Evolutionary conservation across 1,140 invertebrate species (phyloP).

Genomic region (Drosophila nasuta): DNA sequence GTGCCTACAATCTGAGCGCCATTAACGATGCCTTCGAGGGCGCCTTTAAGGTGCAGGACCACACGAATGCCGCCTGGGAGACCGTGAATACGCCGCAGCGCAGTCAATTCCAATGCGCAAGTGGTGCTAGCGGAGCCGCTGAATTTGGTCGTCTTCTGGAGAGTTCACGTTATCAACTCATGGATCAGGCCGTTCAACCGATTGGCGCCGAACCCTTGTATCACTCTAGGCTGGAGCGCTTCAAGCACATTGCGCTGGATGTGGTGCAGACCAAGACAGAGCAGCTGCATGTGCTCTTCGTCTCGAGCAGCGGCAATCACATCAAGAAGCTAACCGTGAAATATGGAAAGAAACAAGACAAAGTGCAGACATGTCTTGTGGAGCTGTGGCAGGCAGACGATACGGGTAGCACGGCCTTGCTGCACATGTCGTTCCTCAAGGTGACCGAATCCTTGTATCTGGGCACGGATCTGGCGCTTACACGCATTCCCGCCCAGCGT

Average conservation of each 20-base stretch:
- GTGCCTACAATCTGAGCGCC: conserved; percentile 94
- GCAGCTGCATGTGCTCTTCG: conserved; percentile 90
- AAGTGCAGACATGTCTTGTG: conserved; percentile 91
- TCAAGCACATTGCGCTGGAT: conserved; percentile 93
- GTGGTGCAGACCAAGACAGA: conserved; percentile 89
- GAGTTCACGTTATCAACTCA: conserved; percentile 93
- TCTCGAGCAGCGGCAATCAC: conserved; percentile 90
- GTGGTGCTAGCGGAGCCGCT: conserved; percentile 77
- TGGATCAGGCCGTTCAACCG: conserved; percentile 94
- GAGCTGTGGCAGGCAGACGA: conserved; percentile 93
- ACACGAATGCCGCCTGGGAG: conserved; percentile 92
- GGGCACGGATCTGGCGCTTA: conserved; percentile 89
- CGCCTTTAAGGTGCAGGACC: conserved; percentile 93
- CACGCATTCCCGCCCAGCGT: conserved; percentile 91
- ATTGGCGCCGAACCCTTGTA: conserved; percentile 89
- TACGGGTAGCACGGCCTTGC: conserved; percentile 80
- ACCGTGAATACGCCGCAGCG: conserved; percentile 86
- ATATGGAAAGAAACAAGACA: conserved; percentile 86
- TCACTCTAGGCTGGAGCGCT: conserved; percentile 89
- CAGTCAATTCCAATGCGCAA: conserved; percentile 87
- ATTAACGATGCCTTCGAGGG: conserved; percentile 94
- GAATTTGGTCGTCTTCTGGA: conserved; percentile 86
- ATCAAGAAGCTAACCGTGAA: conserved; percentile 93
- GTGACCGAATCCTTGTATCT: conserved; percentile 93
- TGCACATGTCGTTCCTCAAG: conserved; percentile 91